phyloP scores from a whole-genome alignment of 1,140 invertebrate species.

The Cephus cinctus region DNA sequence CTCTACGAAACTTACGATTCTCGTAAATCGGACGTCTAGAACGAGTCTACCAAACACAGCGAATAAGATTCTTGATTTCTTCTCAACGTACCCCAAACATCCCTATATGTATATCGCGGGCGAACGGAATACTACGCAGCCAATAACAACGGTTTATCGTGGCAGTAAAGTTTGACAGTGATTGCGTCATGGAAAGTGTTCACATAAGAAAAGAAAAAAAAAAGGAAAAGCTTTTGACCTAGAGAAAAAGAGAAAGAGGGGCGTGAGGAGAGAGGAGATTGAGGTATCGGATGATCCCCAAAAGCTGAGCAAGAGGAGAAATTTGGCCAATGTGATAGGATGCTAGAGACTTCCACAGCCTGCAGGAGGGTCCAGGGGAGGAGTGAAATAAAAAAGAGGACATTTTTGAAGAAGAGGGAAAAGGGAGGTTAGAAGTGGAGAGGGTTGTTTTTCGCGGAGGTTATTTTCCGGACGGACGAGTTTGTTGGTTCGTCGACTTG shows the following conservation, averaged over 20 bases:
- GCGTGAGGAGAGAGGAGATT: neutral
- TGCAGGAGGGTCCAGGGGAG: constrained; percentile 4
- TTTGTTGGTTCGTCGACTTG: constrained; percentile 30
- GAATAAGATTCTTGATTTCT: too few relatives aligned
- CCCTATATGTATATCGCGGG: too few relatives aligned
- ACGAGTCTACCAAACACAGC: too few relatives aligned
- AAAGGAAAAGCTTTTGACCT: too few relatives aligned
- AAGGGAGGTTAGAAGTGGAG: constrained; percentile 22
- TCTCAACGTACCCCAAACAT: too few relatives aligned
- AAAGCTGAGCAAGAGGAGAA: constrained; percentile 3
- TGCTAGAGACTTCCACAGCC: neutral
- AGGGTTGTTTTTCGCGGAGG: constrained; percentile 43
- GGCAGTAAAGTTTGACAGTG: constrained; percentile 27
- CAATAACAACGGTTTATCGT: constrained; percentile 30
- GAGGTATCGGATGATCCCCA: neutral
- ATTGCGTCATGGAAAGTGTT: constrained; percentile 21
- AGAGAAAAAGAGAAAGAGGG: neutral
- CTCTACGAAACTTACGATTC: too few relatives aligned
- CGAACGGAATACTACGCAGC: too few relatives aligned
- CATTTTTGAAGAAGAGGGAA: constrained; percentile 12
- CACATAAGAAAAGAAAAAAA: constrained; percentile 15
- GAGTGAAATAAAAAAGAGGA: neutral
- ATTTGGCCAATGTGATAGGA: constrained; percentile 33
- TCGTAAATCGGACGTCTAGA: too few relatives aligned
- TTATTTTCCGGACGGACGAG: constrained; percentile 51